These are phyloP conservation scores for Euphonia xanthogaster DNA, from an alignment of 2,797 vertebrate species.

Conservation along the genomic window DNA sequence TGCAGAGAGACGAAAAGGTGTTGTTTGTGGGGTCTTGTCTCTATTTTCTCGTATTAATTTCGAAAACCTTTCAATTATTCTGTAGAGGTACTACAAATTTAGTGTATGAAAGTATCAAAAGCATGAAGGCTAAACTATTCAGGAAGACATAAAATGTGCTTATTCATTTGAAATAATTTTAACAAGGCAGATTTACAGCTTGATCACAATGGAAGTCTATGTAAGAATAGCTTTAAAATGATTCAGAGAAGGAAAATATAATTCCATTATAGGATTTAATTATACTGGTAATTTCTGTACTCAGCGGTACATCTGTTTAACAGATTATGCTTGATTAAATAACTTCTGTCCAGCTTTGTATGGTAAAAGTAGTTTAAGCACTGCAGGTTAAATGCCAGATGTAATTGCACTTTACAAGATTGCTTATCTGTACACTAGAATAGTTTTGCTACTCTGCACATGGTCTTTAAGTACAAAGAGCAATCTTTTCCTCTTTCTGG, in stretches of 20 bases:
- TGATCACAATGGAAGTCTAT: background rate
- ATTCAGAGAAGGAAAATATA: background rate
- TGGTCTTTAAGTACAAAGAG: background rate
- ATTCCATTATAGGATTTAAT: background rate
- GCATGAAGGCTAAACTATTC: background rate
- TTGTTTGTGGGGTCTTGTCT: fast-evolving
- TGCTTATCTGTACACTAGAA: background rate
- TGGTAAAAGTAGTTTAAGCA: background rate
- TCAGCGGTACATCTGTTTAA: background rate
- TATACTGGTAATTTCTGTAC: background rate
- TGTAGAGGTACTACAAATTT: background rate
- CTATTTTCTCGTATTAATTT: background rate
- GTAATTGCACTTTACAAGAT: slow-evolving; percentile 7
- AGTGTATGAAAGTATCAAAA: background rate
- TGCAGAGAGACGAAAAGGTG: background rate
- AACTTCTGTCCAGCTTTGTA: background rate
- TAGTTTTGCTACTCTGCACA: background rate
- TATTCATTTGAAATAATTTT: slow-evolving; percentile 10
- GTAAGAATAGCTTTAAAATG: background rate
- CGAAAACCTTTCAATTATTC: background rate
- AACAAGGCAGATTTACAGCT: background rate
- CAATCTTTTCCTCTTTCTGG: background rate
- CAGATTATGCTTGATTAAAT: background rate
- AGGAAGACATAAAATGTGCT: background rate
- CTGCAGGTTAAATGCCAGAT: background rate